These are phyloP conservation scores for Bungarus multicinctus DNA, from an alignment of 2,113 vertebrate species.

Conservation along the genomic window DNA sequence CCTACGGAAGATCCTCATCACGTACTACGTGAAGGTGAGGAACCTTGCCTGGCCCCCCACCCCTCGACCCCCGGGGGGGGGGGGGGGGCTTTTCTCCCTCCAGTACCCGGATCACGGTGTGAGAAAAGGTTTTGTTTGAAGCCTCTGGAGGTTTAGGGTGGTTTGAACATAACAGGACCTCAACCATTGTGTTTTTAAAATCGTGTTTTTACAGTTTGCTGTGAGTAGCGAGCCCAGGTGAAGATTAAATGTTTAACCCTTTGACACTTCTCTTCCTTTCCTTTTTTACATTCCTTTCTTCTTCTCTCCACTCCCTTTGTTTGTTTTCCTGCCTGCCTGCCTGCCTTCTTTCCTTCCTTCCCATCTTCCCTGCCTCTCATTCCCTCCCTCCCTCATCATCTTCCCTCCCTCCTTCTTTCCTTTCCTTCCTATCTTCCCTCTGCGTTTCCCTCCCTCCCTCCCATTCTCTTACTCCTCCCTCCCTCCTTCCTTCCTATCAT, in stretches of 20 bases:
- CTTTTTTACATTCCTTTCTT: neutral
- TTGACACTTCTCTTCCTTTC: neutral
- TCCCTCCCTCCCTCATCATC: too few species aligned
- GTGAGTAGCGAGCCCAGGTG: neutral
- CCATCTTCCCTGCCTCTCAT: too few species aligned
- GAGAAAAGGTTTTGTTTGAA: too few species aligned
- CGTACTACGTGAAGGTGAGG: slow-evolving; percentile 88
- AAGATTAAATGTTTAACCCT: neutral
- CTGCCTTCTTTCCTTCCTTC: fast-evolving
- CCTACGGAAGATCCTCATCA: slow-evolving; percentile 90
- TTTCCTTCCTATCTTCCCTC: too few species aligned
- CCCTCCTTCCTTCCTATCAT: too few species aligned
- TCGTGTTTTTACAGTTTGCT: neutral
- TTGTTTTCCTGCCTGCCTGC: too few species aligned
- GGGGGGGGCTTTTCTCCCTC: fast-evolving
- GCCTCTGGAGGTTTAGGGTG: neutral
- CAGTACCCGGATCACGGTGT: neutral
- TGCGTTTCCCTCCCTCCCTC: too few species aligned
- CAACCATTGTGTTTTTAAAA: neutral
- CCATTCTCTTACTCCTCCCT: too few species aligned
- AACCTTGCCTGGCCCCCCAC: fast-evolving
- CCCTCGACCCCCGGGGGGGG: too few species aligned
- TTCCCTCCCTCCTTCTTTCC: too few species aligned
- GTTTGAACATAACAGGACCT: neutral
- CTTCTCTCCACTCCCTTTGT: neutral